Conservation (phyloP, 2,888 invertebrate species). For the Pseudoips prasinana region DNA sequence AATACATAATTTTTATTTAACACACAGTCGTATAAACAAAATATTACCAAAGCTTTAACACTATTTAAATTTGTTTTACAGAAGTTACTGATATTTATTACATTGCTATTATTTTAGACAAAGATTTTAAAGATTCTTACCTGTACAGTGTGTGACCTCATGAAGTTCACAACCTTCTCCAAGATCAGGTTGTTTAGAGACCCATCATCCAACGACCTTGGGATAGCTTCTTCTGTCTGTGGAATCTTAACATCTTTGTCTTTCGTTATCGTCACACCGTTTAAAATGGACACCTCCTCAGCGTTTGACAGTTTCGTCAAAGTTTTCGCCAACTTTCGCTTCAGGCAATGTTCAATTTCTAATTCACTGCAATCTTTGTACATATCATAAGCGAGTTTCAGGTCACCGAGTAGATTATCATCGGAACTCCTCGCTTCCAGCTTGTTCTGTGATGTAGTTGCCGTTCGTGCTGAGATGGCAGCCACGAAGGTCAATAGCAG, state of each 20-base stretch:
- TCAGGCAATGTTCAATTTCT: constrained; percentile 88
- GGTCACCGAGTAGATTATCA: constrained; percentile 82
- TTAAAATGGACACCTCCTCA: constrained; percentile 85
- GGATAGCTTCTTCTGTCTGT: constrained; percentile 87
- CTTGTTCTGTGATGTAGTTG: constrained; percentile 72
- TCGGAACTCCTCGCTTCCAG: constrained; percentile 69
- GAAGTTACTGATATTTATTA: too few relatives aligned
- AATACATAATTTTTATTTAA: too few relatives aligned
- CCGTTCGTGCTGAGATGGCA: constrained; percentile 76
- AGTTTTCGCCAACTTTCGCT: constrained; percentile 89
- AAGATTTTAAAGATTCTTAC: too few relatives aligned
- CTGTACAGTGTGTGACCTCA: constrained; percentile 90
- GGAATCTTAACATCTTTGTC: constrained; percentile 78
- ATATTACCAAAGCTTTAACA: too few relatives aligned
- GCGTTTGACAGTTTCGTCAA: constrained; percentile 87
- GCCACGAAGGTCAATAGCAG: constrained; percentile 80
- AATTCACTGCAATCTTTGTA: constrained; percentile 90
- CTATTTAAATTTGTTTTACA: too few relatives aligned
- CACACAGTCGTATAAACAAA: too few relatives aligned
- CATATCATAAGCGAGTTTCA: constrained; percentile 88
- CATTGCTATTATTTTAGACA: too few relatives aligned
- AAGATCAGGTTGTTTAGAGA: constrained; percentile 88
- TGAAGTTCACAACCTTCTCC: constrained; percentile 87
- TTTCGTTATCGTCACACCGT: constrained; percentile 89
- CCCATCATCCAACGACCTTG: constrained; percentile 87